Evolutionary conservation across 2,797 vertebrate genomes (phyloP).

Genomic region (Alca torda): DNA sequence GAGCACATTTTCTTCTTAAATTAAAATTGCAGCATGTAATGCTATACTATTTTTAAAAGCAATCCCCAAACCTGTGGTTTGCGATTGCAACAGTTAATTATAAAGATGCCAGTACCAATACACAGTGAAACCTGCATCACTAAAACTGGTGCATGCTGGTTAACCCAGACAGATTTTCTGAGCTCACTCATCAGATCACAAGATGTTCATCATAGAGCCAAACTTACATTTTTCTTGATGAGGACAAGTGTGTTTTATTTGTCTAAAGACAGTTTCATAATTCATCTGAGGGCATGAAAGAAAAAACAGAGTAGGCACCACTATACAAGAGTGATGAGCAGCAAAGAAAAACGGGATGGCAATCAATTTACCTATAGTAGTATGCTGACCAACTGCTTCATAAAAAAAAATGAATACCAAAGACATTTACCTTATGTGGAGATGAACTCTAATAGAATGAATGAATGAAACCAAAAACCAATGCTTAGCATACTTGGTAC

Average conservation of each 20-base stretch:
- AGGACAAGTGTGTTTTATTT: constrained; percentile 8
- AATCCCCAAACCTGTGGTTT: constrained; percentile 78
- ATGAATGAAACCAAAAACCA: background rate
- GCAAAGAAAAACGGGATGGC: background rate
- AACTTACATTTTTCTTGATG: constrained; percentile 48
- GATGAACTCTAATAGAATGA: background rate
- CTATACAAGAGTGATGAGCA: background rate
- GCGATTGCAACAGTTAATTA: constrained; percentile 73
- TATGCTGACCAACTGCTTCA: background rate
- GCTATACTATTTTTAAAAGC: constrained; percentile 77
- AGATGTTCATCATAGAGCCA: constrained; percentile 66
- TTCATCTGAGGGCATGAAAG: background rate
- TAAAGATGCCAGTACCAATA: constrained; percentile 70
- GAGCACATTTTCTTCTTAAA: constrained; percentile 84
- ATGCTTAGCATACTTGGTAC: background rate
- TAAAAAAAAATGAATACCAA: background rate
- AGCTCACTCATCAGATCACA: constrained; percentile 78
- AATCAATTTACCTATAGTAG: background rate
- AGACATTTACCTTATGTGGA: background rate
- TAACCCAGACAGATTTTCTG: constrained; percentile 79
- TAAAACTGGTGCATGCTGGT: constrained; percentile 67
- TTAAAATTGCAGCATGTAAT: constrained; percentile 78
- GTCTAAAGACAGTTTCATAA: background rate
- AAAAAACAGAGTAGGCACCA: background rate
- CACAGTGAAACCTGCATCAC: constrained; percentile 64